A percentile compares a stretch with the other conserved stretches of the same genome.
Conservation (phyloP, 2,113 vertebrate genomes). For the Panthera tigris region DNA sequence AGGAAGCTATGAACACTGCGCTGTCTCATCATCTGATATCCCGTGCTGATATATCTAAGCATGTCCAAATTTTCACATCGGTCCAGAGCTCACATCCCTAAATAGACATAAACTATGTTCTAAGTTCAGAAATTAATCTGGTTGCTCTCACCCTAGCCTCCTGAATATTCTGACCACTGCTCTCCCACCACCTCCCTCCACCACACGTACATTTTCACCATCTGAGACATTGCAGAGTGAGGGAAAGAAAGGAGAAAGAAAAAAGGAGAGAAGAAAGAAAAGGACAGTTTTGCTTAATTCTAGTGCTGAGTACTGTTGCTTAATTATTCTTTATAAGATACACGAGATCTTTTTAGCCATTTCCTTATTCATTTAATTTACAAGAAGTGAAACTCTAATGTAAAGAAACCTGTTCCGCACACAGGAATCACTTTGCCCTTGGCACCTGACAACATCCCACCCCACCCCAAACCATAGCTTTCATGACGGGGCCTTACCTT, state of each 20-base stretch:
- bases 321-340: constrained; percentile 40
- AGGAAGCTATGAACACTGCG: background rate
- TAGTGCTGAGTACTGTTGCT: constrained; percentile 53
- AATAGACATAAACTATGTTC: constrained; percentile 3
- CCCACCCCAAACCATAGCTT: background rate
- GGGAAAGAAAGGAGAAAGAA: background rate
- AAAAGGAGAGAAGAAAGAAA: constrained; percentile 1
- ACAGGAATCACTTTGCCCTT: constrained; percentile 17
- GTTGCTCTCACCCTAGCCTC: background rate
- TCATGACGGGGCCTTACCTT: background rate
- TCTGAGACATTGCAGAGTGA: background rate
- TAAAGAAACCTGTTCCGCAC: constrained; percentile 29
- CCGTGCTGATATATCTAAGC: background rate
- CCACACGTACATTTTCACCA: background rate
- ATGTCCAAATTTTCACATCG: background rate
- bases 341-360: background rate
- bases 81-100: background rate
- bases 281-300: constrained; percentile 52
- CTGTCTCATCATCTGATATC: background rate
- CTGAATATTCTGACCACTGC: background rate
- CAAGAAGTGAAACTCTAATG: background rate
- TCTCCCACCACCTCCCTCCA: background rate
- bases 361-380: background rate
- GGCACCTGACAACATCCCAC: background rate
- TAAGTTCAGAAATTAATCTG: constrained; percentile 38